Evolutionary conservation across 2,113 vertebrate genomes (phyloP).

Genomic region (Malurus elegans): DNA sequence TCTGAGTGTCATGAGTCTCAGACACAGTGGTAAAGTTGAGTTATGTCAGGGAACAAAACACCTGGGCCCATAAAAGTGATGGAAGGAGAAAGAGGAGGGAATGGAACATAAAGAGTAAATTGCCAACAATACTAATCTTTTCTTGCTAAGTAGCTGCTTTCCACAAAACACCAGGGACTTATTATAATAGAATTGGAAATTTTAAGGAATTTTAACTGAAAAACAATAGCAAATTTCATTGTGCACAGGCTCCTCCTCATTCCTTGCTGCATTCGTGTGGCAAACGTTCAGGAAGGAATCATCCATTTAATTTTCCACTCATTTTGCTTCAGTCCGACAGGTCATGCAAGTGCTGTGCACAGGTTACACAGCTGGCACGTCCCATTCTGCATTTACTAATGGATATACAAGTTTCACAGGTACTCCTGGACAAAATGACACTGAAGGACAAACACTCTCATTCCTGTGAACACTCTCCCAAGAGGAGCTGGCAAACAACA

Average conservation of each 20-base stretch:
- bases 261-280: neutral
- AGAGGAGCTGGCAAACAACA: neutral
- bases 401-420: neutral
- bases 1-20: neutral
- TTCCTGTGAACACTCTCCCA: neutral
- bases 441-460: neutral
- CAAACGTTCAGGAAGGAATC: neutral
- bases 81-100: neutral
- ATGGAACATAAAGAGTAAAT: neutral
- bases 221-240: neutral
- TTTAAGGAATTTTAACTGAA: neutral
- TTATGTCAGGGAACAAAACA: neutral
- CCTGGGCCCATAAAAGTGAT: neutral
- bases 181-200: neutral
- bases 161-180: neutral
- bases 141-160: neutral
- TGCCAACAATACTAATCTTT: neutral
- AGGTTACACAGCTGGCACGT: neutral
- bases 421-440: neutral
- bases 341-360: rapidly evolving
- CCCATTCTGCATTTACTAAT: neutral
- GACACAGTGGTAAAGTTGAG: neutral
- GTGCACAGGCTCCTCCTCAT: neutral
- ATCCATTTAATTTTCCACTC: neutral
- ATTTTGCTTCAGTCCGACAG: neutral